These are phyloP conservation scores for Acomys russatus DNA, from an alignment of 2,797 vertebrate species.

Conservation along the genomic window DNA sequence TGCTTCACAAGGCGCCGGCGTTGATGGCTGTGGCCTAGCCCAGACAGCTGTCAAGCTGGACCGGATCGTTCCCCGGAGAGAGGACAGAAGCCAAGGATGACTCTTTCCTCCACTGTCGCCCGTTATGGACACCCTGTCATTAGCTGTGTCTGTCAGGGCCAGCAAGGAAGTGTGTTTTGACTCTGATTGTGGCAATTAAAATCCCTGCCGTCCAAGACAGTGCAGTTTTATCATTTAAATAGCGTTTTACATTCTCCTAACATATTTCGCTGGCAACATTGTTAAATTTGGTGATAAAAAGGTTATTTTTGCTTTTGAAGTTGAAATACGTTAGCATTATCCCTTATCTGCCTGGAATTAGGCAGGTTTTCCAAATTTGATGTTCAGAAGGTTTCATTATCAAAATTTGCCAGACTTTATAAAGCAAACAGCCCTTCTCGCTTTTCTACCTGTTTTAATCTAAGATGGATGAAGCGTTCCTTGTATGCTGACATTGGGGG, in stretches of 20 bases:
- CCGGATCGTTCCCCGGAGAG: not conserved
- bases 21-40: fast-evolving
- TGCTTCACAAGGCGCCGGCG: constrained; percentile 52
- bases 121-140: constrained; percentile 80
- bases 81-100: not conserved
- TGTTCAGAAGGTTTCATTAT: constrained; percentile 87
- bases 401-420: constrained; percentile 86
- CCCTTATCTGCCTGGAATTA: constrained; percentile 86
- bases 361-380: constrained; percentile 80
- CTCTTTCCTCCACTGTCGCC: constrained; percentile 68
- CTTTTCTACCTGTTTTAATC: constrained; percentile 80
- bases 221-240: constrained; percentile 86
- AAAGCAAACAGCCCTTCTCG: constrained; percentile 84
- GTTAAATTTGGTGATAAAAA: constrained; percentile 88
- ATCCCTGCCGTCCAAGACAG: constrained; percentile 70
- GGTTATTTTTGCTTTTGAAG: constrained; percentile 88
- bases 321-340: constrained; percentile 86
- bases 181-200: constrained; percentile 88
- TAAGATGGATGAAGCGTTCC: constrained; percentile 76
- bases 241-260: constrained; percentile 83
- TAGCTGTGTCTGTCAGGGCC: constrained; percentile 79
- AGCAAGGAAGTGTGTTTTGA: constrained; percentile 83
- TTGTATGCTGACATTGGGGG: constrained; percentile 60
- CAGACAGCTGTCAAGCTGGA: constrained; percentile 52
- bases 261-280: constrained; percentile 79